Conservation (phyloP, 2,113 vertebrate species). For the Hippocampus guttulatus region DNA sequence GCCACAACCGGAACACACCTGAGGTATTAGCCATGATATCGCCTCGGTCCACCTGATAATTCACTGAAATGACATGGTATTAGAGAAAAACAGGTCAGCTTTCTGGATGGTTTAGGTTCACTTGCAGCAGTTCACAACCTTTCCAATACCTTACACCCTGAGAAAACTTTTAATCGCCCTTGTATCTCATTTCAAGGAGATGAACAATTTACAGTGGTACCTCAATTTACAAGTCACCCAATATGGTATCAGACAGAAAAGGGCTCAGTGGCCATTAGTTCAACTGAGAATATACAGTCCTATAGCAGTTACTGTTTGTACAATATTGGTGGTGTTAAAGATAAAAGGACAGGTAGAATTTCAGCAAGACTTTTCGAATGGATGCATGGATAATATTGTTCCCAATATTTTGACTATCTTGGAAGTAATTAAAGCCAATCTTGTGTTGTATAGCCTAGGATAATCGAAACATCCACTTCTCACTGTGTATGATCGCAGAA, state of each 20-base stretch:
- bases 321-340: no score
- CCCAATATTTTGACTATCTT: no score
- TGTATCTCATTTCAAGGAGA: background rate
- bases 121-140: background rate
- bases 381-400: no score
- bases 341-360: no score
- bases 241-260: background rate
- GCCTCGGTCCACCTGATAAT: constrained; percentile 16
- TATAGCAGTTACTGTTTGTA: no score
- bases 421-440: no score
- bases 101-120: constrained; percentile 14
- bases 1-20: constrained; percentile 42
- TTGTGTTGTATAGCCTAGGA: no score
- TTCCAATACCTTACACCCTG: background rate
- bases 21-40: constrained; percentile 30
- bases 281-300: no score
- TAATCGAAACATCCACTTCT: no score
- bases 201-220: background rate
- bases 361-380: no score
- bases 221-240: background rate
- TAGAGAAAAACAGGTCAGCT: constrained; percentile 9
- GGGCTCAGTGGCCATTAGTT: no score
- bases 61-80: constrained; percentile 19
- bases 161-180: background rate
- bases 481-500: no score